Evolutionary conservation across 2,888 invertebrate species (phyloP), one percentile per base, ranked within the genome.

Genomic region (Homarus gammarus): DNA sequence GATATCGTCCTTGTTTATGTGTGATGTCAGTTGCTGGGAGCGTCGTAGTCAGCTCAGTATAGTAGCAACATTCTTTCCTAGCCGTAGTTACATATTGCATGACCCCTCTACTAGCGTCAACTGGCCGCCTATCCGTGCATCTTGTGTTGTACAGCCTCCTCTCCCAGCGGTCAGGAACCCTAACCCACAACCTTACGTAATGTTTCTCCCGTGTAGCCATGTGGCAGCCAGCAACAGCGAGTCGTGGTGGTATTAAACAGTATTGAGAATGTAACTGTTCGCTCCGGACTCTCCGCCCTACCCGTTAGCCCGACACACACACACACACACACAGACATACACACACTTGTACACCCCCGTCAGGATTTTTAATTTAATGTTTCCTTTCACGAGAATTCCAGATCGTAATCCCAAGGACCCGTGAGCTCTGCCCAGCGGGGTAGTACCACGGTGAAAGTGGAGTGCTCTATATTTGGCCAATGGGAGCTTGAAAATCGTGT

Each of bases 401-500:
- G 6, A 31, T 49, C 51, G 22, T 33, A 36, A 72, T 51, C 36
- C 51, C 27, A 40, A n/a, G 31, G 27, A 36, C 56, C 44, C 33
- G 15, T 6, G n/a, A 61, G 40, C 49, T 33, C 33, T 44, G 36
- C 27, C 51, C 70, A 33, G 36, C 51, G n/a, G 73, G 72, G 51
- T 56, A 84, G 56, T 51, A 72, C 73, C 73, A 22, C 22, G 44
- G 40, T 51, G 51, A 72, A 33, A 84, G 73, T 73, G 73, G 73
- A 72, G 51, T 84, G 84, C 73, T 51, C 73, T 84, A 84, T 84
- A 84, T 84, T 84, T 84, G 73, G 84, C 51, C 56, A 73, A 38
- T 72, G 49, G 38, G 73, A 73, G 72, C 49, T 72, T 56, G 84
- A 72, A 84, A 84, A 73, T 38, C 84, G 73, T 84, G 84, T 84